Evolutionary conservation across 1,140 invertebrate genomes (phyloP), one percentile per base, ranked within the genome.

Genomic region (Acromyrmex echinatior): DNA sequence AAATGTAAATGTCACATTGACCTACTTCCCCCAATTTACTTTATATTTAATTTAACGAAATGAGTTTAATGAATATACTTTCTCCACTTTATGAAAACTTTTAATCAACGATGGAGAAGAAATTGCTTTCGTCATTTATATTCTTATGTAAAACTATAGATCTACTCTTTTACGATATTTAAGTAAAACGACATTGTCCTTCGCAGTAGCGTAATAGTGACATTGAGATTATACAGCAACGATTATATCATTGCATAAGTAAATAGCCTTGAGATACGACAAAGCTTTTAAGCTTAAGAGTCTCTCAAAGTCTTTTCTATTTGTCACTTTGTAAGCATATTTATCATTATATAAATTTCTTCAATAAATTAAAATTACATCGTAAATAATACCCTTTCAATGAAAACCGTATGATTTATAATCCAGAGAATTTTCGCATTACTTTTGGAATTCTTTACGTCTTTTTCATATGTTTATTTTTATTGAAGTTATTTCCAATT

Each of bases 181-280:
- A 84, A 74, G 7, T 84, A 63, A 39, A 74, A 74, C 39, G 56
- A 62, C 45, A 25, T 14, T 1, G 25, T 73, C 25, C 68, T 82
- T 62, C 80, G 12, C 80, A 35, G 56, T 60, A 74, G 60, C 66
- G 5, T 74, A 82, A 82, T 82, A 58, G n/a, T 58, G 70, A 84
- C 80, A 76, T 84, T 74, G 80, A 62, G 80, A 84, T 84, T 84
- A 84, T 84, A 58, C 70, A 35, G 35, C 56, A 45, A 39, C 80
- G 39, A 9, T 84, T 84, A 74, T 74, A 76, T 84, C 80, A 74
- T 74, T 74, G 25, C 39, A 74, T 62, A 74, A 74, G 56, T 74
- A 74, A 49, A 74, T 62, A 84, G 56, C 70, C 68, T 84, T 76
- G 70, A 62, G 56, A 74, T 35, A n/a, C n/a, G 56, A 62, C 25